Percentiles rank a stretch among this genome's conserved stretches.
phyloP scores from a whole-genome alignment of 2,113 vertebrate species.

The Haemorhous mexicanus region DNA sequence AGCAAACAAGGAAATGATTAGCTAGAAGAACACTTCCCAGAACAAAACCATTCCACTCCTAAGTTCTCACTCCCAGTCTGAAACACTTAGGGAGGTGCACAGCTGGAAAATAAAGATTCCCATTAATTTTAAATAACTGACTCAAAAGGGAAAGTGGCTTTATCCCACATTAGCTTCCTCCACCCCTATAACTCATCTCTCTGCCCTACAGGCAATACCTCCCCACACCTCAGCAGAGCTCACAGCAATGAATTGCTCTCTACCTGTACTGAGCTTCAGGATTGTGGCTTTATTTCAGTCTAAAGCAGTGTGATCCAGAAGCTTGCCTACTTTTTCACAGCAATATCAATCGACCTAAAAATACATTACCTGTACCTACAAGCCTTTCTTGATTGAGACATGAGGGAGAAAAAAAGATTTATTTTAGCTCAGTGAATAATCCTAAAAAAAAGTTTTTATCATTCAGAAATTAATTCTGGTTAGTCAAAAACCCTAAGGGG shows the following conservation, averaged over 20 bases:
- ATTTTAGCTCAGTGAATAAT: background rate
- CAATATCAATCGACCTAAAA: background rate
- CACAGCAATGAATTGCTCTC: background rate
- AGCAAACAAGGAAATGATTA: background rate
- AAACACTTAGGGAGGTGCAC: background rate
- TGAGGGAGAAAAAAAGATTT: rapidly evolving
- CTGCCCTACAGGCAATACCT: background rate
- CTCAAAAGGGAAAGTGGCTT: background rate
- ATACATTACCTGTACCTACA: background rate
- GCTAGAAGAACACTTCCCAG: background rate
- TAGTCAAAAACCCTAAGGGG: background rate
- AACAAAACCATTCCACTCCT: background rate
- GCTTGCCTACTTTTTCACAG: background rate
- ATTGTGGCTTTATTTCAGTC: background rate
- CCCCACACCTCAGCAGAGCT: background rate
- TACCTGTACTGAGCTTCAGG: background rate
- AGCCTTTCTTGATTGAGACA: background rate
- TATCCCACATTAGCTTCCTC: background rate
- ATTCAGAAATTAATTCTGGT: background rate
- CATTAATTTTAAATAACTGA: background rate
- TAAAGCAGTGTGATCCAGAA: background rate
- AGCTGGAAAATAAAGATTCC: background rate
- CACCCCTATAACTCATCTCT: background rate
- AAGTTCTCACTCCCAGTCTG: background rate
- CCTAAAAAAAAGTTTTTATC: background rate